Evolutionary conservation across 2,888 invertebrate species (phyloP), one percentile per base, ranked within the genome.

Genomic region (Pardosa pseudoannulata): DNA sequence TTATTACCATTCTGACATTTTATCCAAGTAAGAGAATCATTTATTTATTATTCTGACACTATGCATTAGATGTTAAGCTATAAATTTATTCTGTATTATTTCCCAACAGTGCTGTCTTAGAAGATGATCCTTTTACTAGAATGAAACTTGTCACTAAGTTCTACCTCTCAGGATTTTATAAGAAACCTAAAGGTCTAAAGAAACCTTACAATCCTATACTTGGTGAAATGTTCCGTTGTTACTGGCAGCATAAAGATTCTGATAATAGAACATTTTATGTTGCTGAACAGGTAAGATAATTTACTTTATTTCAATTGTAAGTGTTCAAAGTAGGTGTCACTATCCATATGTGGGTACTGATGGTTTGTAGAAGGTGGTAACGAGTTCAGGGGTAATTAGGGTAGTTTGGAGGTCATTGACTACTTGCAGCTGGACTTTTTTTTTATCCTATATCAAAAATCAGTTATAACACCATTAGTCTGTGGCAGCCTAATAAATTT

Each of bases 171-270:
- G 97, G 98, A 0, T 94, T 98, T 91, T 96, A 98, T 92, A 95
- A 97, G 90, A 98, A 98, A 91, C 98, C 98, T 0, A 96, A 96
- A 92, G 98, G 98, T 2, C 93, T 98, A 68, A 98, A 98, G 92
- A 98, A 98, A 91, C 98, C 98, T 0, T 98, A 98, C 91, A 98
- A 98, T 93, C 98, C 98, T 0, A 96, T 98, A 75, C 93, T 98
- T 70, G 98, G 98, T 0, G 98, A 98, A 92, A 95, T 95, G 0
- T 98, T 97, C 92, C 93, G 98, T 0, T 98, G 98, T 90, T 96
- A 94, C 91, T 98, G 98, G 98, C 93, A 94, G 89, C 96, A 98
- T 92, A 93, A 93, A 0, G 90, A 92, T 32, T 94, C 94, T 76
- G 95, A 95, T 72, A 95, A 95, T 23, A 94, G 96, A 88, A 98